Evolutionary conservation across 2,797 vertebrate genomes (phyloP).

Genomic region (Cryptoprocta ferox): DNA sequence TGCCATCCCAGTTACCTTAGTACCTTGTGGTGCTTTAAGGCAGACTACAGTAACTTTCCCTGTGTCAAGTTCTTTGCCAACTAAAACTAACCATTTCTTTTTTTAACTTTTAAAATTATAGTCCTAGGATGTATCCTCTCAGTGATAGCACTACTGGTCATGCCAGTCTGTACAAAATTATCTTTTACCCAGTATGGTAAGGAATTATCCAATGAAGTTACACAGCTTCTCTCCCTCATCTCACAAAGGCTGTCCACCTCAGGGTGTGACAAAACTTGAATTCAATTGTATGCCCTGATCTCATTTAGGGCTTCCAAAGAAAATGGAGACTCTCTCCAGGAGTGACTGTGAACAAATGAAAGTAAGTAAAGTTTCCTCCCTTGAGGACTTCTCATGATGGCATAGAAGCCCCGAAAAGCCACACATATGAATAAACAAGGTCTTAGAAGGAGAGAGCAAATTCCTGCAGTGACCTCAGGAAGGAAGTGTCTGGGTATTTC

Average conservation of each 20-base stretch:
- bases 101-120: constrained; percentile 7
- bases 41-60: not conserved
- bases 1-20: not conserved
- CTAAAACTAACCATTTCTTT: not conserved
- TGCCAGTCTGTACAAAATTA: not conserved
- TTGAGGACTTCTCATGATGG: not conserved
- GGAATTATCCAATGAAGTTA: not conserved
- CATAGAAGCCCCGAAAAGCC: not conserved
- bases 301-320: not conserved
- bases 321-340: not conserved
- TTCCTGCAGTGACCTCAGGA: not conserved
- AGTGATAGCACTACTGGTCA: not conserved
- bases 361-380: not conserved
- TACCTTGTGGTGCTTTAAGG: not conserved
- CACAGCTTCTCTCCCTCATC: not conserved
- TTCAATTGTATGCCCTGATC: not conserved
- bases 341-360: not conserved
- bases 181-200: not conserved
- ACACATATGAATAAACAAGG: not conserved
- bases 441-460: not conserved
- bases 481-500: constrained; percentile 20
- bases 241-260: not conserved
- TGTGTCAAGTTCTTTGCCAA: not conserved
- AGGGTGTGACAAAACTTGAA: not conserved
- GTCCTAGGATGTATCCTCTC: not conserved